These are phyloP conservation scores for Anodontia alba DNA, from an alignment of 2,888 invertebrate genomes.

Conservation along the genomic window DNA sequence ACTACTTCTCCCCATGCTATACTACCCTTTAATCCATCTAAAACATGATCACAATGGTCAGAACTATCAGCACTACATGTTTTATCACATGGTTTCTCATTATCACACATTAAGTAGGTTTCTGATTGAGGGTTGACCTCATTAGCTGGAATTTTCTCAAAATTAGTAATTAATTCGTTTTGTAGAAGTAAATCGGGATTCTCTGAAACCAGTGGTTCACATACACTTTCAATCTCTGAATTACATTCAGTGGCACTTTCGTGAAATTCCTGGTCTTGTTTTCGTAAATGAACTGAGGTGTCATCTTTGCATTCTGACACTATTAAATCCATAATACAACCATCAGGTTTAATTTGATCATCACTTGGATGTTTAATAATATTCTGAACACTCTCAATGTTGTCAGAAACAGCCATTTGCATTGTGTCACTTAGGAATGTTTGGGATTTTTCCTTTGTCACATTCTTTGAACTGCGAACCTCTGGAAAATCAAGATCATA, in stretches of 20 bases:
- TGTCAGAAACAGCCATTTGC: neutral
- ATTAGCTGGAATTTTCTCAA: neutral
- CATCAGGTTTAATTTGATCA: neutral
- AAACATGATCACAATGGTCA: neutral
- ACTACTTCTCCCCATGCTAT: neutral
- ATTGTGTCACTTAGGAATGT: neutral
- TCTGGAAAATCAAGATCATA: slow-evolving; percentile 5
- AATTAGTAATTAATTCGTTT: neutral
- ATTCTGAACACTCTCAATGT: neutral
- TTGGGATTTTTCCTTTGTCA: slow-evolving; percentile 1
- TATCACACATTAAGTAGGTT: neutral
- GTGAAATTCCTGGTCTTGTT: neutral
- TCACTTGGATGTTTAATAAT: neutral
- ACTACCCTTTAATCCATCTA: neutral
- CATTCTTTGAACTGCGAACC: neutral
- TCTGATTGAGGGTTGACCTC: neutral
- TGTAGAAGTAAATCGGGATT: neutral
- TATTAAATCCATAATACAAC: neutral
- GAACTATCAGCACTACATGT: neutral
- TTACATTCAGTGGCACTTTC: neutral
- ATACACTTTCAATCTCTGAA: neutral
- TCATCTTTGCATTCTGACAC: neutral
- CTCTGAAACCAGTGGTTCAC: neutral
- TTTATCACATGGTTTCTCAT: neutral
- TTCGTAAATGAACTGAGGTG: neutral